Conservation (phyloP, 2,113 vertebrate species). For the Notarius quadriscutis region DNA sequence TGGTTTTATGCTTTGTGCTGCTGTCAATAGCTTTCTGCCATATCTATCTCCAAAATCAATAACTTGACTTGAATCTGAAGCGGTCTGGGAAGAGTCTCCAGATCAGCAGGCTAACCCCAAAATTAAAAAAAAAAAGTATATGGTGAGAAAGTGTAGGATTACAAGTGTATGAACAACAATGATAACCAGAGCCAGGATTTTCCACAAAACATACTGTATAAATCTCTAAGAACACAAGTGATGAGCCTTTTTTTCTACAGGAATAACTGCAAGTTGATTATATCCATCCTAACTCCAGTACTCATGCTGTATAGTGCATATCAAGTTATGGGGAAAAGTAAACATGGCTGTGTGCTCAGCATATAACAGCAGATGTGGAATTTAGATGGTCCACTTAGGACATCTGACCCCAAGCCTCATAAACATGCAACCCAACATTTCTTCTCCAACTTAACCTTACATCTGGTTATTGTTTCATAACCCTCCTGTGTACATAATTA, state of each 20-base stretch:
- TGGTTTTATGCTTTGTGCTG: no score
- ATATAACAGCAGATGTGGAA: not conserved
- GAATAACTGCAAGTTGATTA: not conserved
- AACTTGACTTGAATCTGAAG: not conserved
- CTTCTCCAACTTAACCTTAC: constrained; percentile 41
- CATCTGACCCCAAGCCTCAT: constrained; percentile 9
- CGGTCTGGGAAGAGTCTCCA: not conserved
- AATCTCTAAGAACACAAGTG: not conserved
- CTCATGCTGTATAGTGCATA: not conserved
- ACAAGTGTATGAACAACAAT: constrained; percentile 1
- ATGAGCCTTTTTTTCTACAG: not conserved
- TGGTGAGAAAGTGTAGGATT: not conserved
- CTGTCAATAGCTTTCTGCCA: not conserved
- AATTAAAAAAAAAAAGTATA: not conserved
- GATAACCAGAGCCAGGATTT: not conserved
- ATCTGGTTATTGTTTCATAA: constrained; percentile 53
- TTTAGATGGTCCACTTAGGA: constrained; percentile 39
- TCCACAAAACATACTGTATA: not conserved
- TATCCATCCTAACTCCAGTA: not conserved
- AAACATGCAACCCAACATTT: constrained; percentile 34
- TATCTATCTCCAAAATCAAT: not conserved
- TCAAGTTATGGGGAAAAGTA: not conserved
- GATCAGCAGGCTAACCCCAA: not conserved
- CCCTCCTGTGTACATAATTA: constrained; percentile 49
- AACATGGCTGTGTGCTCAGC: not conserved